Conservation (phyloP, 2,888 invertebrate genomes). For the Helleia helle region DNA sequence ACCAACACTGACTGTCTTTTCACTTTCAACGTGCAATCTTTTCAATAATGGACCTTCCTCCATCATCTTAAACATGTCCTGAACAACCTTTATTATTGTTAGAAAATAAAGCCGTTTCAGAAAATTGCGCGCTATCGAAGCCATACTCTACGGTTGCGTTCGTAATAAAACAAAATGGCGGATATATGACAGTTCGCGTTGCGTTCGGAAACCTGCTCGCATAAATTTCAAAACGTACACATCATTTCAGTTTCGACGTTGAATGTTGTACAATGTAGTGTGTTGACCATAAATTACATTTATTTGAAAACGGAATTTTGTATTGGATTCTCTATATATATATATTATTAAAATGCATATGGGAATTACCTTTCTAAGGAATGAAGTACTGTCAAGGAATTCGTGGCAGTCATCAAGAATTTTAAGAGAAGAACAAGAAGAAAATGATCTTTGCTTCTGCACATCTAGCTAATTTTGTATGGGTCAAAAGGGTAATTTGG, state of each 20-base stretch:
- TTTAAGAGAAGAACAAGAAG: no score
- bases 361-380: no score
- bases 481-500: no score
- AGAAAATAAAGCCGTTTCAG: constrained; percentile 63
- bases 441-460: no score
- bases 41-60: constrained; percentile 32
- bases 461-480: no score
- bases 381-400: no score
- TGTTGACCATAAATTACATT: constrained; percentile 17
- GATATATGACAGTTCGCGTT: constrained; percentile 31
- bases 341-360: no score
- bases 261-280: constrained; percentile 22
- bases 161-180: constrained; percentile 55
- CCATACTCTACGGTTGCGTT: constrained; percentile 41
- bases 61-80: constrained; percentile 20
- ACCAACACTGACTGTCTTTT: constrained; percentile 65
- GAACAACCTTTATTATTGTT: constrained; percentile 26
- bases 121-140: constrained; percentile 43
- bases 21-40: constrained; percentile 45
- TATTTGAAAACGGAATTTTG: constrained; percentile 9
- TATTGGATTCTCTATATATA: background rate
- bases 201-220: constrained; percentile 35
- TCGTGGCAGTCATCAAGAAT: no score
- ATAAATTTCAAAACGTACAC: constrained; percentile 52
- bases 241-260: constrained; percentile 37